Evolutionary conservation across 2,113 vertebrate species (phyloP), one percentile per base, ranked within the genome.

Genomic region (Hoplias malabaricus): DNA sequence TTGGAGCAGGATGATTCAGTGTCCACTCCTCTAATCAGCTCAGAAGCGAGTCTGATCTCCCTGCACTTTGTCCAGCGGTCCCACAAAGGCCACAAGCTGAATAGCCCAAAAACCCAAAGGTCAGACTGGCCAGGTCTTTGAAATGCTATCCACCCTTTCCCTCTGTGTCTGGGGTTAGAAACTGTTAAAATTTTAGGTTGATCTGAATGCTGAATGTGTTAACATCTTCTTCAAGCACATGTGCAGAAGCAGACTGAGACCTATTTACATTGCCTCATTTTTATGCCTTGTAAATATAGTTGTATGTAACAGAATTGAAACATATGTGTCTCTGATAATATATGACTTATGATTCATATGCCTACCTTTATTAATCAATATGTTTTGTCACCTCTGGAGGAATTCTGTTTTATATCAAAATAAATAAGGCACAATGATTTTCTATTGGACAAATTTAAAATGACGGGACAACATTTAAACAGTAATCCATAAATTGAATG

Each of bases 1-100:
- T 83, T 56, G 76, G 78, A 88, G 92, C 89, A 65, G 21, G 79
- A 84, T 84, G 81, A 86, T 85, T 88, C 87, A 62, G 88, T 81
- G 83, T 80, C 81, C 77, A 80, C 87, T 87, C 86, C 86, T 68
- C 71, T 91, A 91, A 91, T 91, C 88, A 86, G 90, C 88, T 91
- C 90, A 90, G 82, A 73, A 84, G 87, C 88, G 42, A 79, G 88
- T 86, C 71, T 40, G 79, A 79, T 84, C 89, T 90, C 81, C 79
- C 79, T 31, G 81, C 62, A 80, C 86, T 91, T 92, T 93, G 91
- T 93, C 85, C 88, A 82, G 83, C 78, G 80, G 78, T 61, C 57
- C 72, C 81, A 91, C 84, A 90, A 91, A 91, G 84, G 80, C 79
- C 56, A 57, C 66, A 62, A 0, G 13, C 78, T 90, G 86, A 92